A percentile compares a stretch with the other conserved stretches of the same genome.
phyloP scores from a whole-genome alignment of 2,888 invertebrate species.

The Platycheirus rosarum region DNA sequence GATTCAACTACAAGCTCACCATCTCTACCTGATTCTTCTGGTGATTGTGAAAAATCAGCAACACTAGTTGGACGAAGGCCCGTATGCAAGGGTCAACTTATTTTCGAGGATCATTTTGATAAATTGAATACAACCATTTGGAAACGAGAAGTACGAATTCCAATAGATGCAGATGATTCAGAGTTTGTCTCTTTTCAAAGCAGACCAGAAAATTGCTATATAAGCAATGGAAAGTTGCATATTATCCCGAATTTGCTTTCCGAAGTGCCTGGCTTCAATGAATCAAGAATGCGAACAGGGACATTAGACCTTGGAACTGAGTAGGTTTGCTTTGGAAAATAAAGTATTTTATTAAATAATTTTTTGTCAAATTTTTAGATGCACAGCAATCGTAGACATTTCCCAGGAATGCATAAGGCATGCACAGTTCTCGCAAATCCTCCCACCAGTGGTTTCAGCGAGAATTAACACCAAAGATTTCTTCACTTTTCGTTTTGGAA shows the following conservation, averaged over 20 bases:
- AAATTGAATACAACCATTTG: conserved; percentile 83
- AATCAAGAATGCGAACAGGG: conserved; percentile 77
- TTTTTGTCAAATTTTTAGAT: conserved; percentile 79
- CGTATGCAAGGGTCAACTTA: conserved; percentile 83
- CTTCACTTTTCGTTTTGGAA: conserved; percentile 88
- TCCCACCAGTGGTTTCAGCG: conserved; percentile 88
- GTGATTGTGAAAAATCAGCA: conserved; percentile 30
- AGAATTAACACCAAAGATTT: conserved; percentile 85
- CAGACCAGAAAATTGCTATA: conserved; percentile 78
- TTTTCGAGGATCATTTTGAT: conserved; percentile 87
- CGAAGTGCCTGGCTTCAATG: conserved; percentile 76
- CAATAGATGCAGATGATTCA: conserved; percentile 83
- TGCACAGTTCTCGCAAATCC: conserved; percentile 82
- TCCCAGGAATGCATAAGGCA: conserved; percentile 79
- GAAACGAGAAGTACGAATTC: conserved; percentile 85
- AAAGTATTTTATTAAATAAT: neutral
- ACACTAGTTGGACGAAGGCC: conserved; percentile 40
- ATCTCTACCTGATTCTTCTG: neutral
- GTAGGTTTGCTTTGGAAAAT: conserved; percentile 75
- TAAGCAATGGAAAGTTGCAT: conserved; percentile 79
- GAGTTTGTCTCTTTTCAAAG: conserved; percentile 83
- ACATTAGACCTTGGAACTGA: conserved; percentile 80
- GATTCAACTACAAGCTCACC: neutral
- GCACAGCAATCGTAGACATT: conserved; percentile 83
- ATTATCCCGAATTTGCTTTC: conserved; percentile 81